Base-by-base conservation (phyloP, 1,140 invertebrate genomes). In the Brachionus paranguensis region DNA sequence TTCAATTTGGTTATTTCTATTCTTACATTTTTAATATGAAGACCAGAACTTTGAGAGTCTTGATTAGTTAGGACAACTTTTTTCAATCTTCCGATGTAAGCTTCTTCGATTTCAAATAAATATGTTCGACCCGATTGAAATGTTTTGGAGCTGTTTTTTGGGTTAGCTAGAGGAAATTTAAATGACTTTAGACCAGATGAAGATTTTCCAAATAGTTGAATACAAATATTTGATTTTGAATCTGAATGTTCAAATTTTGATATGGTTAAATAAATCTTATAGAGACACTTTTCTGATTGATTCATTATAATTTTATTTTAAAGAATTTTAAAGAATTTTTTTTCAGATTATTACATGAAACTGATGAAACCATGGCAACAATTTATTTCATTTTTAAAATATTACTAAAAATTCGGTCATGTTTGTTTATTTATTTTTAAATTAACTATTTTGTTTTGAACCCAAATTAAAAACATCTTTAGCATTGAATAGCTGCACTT, bases 71-170 rank as follows among this genome's bases (percentile, higher is more conserved):
- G 86, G 2, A 87, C 76, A 45, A 89, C 88, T 83, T 89, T 89
- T n/a, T 85, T 85, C 11, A 89, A 64, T 60, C 88, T 87, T 84
- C 85, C 86, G 83, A 89, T 83, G 24, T 86, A 87, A 27, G 88
- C 88, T 53, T 88, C 88, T 85, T 89, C 88, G 11, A 89, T 84
- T 60, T 85, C 84, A 85, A 89, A 89, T 20, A 87, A 85, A 86
- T 89, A 88, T 70, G 86, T 89, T 85, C 88, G 86, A 85, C 88
- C 89, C 81, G 86, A 87, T 85, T 90, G 88, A 87, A 90, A 90
- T 83, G 89, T 89, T 84, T 89, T 88, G 81, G 87, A 87, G 84
- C 85, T 85, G 1, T 86, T 87, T 55, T 88, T 87, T 0, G 89
- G 87, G n/a, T 88, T 86, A 76, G 87, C 87, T 45, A 89, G 86